Conservation (phyloP, 2,888 invertebrate species). For the Melanchra persicariae region DNA sequence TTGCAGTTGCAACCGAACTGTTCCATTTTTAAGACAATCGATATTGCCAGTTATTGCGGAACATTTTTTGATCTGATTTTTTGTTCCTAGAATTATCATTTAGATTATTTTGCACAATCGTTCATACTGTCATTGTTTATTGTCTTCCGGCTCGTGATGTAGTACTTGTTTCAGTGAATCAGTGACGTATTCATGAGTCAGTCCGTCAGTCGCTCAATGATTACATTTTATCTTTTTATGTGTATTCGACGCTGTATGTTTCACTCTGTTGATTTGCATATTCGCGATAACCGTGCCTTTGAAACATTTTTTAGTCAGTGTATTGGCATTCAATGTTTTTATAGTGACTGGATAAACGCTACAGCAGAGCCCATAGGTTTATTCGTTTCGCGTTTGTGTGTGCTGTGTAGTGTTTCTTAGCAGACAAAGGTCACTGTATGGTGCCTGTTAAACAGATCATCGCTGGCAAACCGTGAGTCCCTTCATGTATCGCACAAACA, state of each 20-base stretch:
- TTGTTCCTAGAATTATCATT: constrained; percentile 20
- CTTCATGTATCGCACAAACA: not conserved
- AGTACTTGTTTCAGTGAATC: constrained; percentile 26
- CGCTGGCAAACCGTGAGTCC: not conserved
- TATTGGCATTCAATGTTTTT: constrained; percentile 24
- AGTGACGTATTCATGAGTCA: constrained; percentile 55
- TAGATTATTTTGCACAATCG: constrained; percentile 7
- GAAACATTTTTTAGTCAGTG: constrained; percentile 16
- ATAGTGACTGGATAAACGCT: not conserved
- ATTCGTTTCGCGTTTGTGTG: not conserved
- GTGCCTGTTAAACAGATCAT: not conserved
- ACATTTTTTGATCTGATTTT: constrained; percentile 33
- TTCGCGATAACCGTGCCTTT: constrained; percentile 38
- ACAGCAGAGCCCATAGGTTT: not conserved
- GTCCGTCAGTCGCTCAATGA: constrained; percentile 37
- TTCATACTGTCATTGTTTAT: constrained; percentile 38
- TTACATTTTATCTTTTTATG: constrained; percentile 55
- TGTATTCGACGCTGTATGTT: constrained; percentile 40
- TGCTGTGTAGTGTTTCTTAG: not conserved
- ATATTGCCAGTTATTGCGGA: constrained; percentile 1
- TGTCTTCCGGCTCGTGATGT: constrained; percentile 32
- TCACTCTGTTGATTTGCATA: constrained; percentile 49
- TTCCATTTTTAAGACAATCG: constrained; percentile 19
- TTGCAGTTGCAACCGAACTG: constrained; percentile 6
- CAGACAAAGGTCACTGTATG: not conserved